A percentile compares a stretch with the other conserved stretches of the same genome.
phyloP scores from a whole-genome alignment of 2,888 invertebrate genomes.

The Xanthorhoe spadicearia region DNA sequence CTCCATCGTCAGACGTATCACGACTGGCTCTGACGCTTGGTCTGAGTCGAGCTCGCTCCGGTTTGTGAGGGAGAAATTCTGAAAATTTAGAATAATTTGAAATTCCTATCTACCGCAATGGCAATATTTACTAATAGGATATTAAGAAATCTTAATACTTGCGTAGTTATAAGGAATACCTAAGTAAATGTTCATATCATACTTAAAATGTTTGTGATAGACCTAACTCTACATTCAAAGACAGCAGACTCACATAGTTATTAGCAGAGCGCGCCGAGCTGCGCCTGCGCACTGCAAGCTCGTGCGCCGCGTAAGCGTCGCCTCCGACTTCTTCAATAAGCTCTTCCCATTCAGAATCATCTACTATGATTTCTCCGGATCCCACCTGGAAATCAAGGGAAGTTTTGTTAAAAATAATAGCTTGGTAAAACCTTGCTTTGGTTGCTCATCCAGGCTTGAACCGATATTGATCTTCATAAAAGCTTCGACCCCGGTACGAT shows the following conservation, averaged over 20 bases:
- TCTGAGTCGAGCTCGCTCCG: slow-evolving; percentile 58
- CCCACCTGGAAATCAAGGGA: slow-evolving; percentile 84
- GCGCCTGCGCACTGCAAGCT: slow-evolving; percentile 76
- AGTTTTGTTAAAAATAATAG: not conserved
- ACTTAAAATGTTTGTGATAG: not conserved
- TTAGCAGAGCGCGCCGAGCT: slow-evolving; percentile 71
- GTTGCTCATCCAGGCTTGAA: no score
- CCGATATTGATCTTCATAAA: no score
- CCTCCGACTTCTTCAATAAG: slow-evolving; percentile 86
- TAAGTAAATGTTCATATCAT: no score
- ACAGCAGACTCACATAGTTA: slow-evolving; percentile 61
- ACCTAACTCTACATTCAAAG: not conserved
- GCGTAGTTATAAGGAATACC: no score
- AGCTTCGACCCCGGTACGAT: no score
- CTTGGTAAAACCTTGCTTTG: no score
- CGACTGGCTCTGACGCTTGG: slow-evolving; percentile 47
- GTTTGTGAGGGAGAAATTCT: slow-evolving; percentile 69
- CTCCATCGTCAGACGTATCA: slow-evolving; percentile 89
- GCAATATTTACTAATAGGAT: no score
- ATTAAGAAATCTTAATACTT: no score
- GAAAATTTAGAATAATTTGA: slow-evolving; percentile 45
- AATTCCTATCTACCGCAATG: no score
- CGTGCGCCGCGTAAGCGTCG: slow-evolving; percentile 76
- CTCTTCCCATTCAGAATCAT: slow-evolving; percentile 94
- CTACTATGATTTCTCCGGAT: slow-evolving; percentile 92